Evolutionary conservation across 2,113 vertebrate species (phyloP).

Genomic region (Antechinus flavipes): DNA sequence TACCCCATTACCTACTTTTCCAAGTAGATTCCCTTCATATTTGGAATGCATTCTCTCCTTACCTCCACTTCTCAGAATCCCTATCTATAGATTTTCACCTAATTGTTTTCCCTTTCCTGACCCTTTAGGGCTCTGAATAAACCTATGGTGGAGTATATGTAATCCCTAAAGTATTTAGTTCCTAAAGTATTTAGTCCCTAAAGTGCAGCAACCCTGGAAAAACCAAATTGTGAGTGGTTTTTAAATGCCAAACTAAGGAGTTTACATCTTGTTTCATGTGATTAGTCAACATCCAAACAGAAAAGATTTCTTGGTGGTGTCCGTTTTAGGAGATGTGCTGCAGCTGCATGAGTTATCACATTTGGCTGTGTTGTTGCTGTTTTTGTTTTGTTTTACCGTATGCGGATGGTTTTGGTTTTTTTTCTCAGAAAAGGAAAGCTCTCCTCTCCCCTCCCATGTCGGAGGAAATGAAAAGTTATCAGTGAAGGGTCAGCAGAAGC

Average conservation of each 20-base stretch:
- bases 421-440: slow-evolving; percentile 66
- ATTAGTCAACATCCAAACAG: not conserved
- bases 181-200: not conserved
- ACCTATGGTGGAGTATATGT: not conserved
- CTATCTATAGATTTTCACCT: too few species aligned
- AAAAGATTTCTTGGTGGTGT: not conserved
- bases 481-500: slow-evolving; percentile 63
- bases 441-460: slow-evolving; percentile 23
- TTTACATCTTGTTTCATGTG: not conserved
- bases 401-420: not conserved
- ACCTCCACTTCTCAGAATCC: too few species aligned
- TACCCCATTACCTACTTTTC: too few species aligned
- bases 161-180: not conserved
- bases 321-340: not conserved
- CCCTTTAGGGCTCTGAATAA: not conserved
- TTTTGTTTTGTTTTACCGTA: slow-evolving; percentile 33
- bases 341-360: not conserved
- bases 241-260: not conserved
- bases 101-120: not conserved
- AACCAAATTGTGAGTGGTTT: not conserved
- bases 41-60: too few species aligned
- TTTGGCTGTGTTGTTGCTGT: slow-evolving; percentile 40
- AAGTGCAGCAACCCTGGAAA: not conserved
- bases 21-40: too few species aligned
- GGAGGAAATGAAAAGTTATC: slow-evolving; percentile 72